These are phyloP conservation scores for Astur gentilis DNA, from an alignment of 2,113 vertebrate species.

Conservation along the genomic window DNA sequence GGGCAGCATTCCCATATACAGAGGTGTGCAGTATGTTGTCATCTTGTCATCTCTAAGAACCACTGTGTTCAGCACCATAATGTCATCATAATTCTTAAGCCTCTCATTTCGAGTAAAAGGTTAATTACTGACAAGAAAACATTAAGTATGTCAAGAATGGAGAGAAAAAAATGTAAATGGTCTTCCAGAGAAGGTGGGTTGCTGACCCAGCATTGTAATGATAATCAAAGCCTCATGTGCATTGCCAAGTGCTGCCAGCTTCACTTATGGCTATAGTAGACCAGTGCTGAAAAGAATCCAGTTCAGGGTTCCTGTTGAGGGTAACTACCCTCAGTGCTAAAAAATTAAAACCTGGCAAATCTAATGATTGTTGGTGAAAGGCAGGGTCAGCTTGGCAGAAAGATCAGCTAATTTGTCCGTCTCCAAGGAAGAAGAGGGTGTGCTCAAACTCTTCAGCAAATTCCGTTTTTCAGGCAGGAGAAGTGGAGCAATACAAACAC, in stretches of 20 bases:
- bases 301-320: background rate
- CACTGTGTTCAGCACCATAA: background rate
- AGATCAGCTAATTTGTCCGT: background rate
- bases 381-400: background rate
- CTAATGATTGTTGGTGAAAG: background rate
- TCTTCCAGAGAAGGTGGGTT: background rate
- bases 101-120: slow-evolving; percentile 45
- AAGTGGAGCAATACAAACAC: background rate
- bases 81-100: slow-evolving; percentile 31
- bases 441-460: background rate
- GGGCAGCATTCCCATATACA: background rate
- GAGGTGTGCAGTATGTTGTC: background rate
- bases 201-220: background rate
- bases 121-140: slow-evolving; percentile 48
- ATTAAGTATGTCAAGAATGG: slow-evolving; percentile 1
- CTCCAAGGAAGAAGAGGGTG: background rate
- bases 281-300: background rate
- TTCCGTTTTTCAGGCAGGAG: background rate
- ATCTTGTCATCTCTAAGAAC: background rate
- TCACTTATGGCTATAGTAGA: background rate
- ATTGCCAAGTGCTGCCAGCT: background rate
- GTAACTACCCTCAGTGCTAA: background rate
- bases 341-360: background rate
- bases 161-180: slow-evolving; percentile 13
- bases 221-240: background rate